phyloP scores from a whole-genome alignment of 1,140 invertebrate species.

The Euura saliciscinereae region DNA sequence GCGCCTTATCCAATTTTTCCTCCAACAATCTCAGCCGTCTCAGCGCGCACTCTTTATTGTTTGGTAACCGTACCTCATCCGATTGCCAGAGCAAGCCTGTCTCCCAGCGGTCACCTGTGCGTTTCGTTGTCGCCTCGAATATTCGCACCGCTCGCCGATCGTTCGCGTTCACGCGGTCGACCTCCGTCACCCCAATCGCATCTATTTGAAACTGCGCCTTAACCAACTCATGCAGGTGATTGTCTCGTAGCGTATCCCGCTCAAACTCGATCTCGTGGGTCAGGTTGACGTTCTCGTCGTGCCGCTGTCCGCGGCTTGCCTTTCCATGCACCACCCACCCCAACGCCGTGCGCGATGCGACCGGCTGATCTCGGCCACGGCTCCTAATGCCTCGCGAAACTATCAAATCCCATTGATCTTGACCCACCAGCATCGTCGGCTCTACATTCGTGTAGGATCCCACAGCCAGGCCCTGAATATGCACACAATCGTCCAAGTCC shows the following conservation, averaged over 20 bases:
- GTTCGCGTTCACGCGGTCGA: neutral
- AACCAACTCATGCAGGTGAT: constrained; percentile 8
- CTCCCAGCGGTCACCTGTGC: neutral
- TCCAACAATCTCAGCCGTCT: constrained; percentile 21
- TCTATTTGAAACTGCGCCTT: constrained; percentile 17
- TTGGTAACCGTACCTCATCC: neutral
- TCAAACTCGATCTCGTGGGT: too few species aligned
- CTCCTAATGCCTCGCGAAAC: neutral
- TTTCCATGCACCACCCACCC: constrained; percentile 28
- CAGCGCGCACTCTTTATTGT: constrained; percentile 7
- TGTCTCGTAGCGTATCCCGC: too few species aligned
- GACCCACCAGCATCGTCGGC: constrained; percentile 27
- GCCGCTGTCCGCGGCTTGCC: too few species aligned
- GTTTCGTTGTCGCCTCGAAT: constrained; percentile 14
- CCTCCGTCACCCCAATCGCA: neutral
- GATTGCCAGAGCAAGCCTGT: constrained; percentile 24
- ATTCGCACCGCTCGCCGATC: constrained; percentile 12
- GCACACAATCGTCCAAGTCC: neutral
- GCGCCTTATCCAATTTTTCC: constrained; percentile 7
- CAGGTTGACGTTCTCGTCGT: neutral
- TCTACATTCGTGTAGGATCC: neutral
- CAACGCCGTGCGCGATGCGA: constrained; percentile 17
- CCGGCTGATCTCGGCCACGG: neutral
- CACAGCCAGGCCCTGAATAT: constrained; percentile 2
- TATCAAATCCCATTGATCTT: constrained; percentile 27